Percentiles rank a stretch among this genome's conserved stretches.
Conservation (phyloP, 1,140 invertebrate species). For the Stenopsyche tienmushanensis region DNA sequence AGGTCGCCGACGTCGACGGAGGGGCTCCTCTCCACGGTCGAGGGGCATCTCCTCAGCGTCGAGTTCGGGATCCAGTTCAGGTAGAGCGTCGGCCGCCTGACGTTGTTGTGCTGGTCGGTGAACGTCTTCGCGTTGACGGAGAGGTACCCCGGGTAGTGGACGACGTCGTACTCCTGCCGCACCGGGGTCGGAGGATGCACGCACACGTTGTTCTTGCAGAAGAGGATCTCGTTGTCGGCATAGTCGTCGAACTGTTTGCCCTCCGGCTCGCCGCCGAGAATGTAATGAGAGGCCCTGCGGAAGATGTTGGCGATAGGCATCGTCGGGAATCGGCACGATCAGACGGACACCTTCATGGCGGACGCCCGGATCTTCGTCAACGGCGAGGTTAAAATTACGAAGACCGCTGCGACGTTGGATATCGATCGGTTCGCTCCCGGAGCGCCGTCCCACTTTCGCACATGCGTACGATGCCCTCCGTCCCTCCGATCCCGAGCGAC, state of each 20-base stretch:
- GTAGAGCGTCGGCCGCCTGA: conserved; percentile 76
- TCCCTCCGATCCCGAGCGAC: too few species aligned
- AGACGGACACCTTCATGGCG: too few species aligned
- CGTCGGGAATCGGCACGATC: too few species aligned
- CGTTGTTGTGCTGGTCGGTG: conserved; percentile 68
- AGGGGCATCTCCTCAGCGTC: conserved; percentile 83
- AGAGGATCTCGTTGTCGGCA: conserved; percentile 80
- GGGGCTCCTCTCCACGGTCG: conserved; percentile 65
- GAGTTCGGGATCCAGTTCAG: conserved; percentile 93
- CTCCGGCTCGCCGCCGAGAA: conserved; percentile 68
- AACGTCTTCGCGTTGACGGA: conserved; percentile 78
- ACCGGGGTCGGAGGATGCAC: conserved; percentile 87
- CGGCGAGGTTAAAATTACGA: too few species aligned
- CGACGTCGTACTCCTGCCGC: conserved; percentile 74
- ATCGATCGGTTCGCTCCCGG: too few species aligned
- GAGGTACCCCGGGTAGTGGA: conserved; percentile 90
- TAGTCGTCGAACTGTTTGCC: conserved; percentile 62
- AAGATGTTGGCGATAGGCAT: conserved; percentile 78
- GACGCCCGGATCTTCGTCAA: too few species aligned
- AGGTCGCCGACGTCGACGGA: conserved; percentile 42
- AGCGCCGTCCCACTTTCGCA: too few species aligned
- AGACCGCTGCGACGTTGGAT: too few species aligned
- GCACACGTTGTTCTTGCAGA: conserved; percentile 93
- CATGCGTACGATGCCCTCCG: too few species aligned
- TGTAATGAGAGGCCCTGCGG: conserved; percentile 73